Base-by-base conservation (phyloP, 2,888 invertebrate genomes). In the Athalia circularis region DNA sequence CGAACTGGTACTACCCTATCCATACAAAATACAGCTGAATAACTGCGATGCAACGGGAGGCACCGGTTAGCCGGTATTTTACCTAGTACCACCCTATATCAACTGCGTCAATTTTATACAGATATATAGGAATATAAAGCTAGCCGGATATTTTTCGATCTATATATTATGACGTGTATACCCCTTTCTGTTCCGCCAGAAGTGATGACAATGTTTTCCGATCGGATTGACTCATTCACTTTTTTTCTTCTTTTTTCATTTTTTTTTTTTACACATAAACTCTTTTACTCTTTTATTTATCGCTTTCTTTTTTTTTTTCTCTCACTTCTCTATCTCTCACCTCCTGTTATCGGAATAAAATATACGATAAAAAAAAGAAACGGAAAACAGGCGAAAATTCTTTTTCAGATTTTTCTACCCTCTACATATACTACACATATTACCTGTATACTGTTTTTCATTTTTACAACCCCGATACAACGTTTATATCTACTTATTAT, bases 151-250 rank as follows among this genome's bases (percentile, higher is more conserved):
- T 29, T 29, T 29, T 29, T 29, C 29, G 29, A 29, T 29, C 29
- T 29, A 29, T 29, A 29, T 29, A 29, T 29, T 29, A 2, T 29
- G 29, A 29, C 29, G 29, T 72, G 57, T 72, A 57, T 52, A 59
- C 13, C 43, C n/a, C 15, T 45, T 48, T 13, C 64, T 43, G 52
- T 54, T 52, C 57, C 59, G 45, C 70, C 70, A 45, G 8, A 45
- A 59, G 70, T 45, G 70, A 13, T 72, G 70, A 72, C 62, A 75
- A 75, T 75, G 54, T 75, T 75, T 75, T 62, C 48, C 74, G 62
- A 48, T 45, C 74, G 61, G 48, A 75, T 75, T 75, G 61, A 62
- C 62, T 75, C 62, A 48, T 61, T 75, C 74, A 62, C 52, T 50
- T 75, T 75, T 11, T 5, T 48, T 47, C 43, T 64, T 43, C 7